Evolutionary conservation across 2,888 invertebrate genomes (phyloP).

Genomic region (Agrochola circellaris): DNA sequence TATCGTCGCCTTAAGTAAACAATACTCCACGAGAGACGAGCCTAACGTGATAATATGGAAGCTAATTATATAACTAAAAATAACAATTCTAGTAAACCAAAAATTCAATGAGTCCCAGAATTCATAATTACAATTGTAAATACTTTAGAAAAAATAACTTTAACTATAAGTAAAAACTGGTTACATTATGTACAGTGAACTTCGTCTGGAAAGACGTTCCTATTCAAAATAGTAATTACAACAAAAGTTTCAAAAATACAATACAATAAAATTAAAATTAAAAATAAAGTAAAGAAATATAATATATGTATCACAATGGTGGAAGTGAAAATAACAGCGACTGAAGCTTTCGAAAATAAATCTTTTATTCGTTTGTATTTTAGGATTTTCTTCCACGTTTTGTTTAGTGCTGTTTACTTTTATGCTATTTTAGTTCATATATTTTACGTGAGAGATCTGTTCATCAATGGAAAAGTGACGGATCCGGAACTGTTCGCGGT

Average conservation of each 20-base stretch:
- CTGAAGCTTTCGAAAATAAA: slow-evolving; percentile 4
- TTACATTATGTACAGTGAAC: background rate
- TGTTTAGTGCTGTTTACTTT: background rate
- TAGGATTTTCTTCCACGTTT: slow-evolving; percentile 10
- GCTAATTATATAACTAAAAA: background rate
- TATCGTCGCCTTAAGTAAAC: too few species aligned
- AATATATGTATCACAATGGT: slow-evolving; percentile 11
- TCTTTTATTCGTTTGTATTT: slow-evolving; percentile 19
- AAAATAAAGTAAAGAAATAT: background rate
- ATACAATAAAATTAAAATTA: background rate
- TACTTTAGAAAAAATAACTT: background rate
- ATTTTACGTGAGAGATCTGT: accelerated
- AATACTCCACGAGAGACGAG: background rate
- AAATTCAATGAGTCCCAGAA: slow-evolving; percentile 13
- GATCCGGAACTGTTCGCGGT: background rate
- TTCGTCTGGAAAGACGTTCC: slow-evolving; percentile 5
- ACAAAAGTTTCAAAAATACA: background rate
- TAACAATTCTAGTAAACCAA: background rate
- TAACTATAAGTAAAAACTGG: background rate
- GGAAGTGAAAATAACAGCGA: slow-evolving; percentile 13
- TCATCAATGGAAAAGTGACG: background rate
- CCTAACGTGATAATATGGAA: background rate
- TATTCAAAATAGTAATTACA: background rate
- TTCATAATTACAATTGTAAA: background rate
- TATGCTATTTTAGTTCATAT: accelerated